These are phyloP conservation scores for Tetraneura akinire DNA, from an alignment of 1,140 invertebrate genomes.

Conservation along the genomic window DNA sequence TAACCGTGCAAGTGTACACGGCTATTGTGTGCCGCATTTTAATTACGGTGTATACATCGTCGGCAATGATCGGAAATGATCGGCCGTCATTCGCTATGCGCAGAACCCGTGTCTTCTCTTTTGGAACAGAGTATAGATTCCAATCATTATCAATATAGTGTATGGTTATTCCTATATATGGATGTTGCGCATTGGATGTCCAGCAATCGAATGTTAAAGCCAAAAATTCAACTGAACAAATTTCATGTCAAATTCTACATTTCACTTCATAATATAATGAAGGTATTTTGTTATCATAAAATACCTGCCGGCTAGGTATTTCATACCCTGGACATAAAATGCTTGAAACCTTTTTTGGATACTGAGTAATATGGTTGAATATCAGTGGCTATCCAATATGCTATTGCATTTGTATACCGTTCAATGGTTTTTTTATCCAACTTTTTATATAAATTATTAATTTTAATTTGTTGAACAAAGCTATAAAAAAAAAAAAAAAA, in stretches of 20 bases:
- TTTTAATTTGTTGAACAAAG: neutral
- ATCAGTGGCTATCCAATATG: conserved; percentile 1
- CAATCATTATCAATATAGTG: neutral
- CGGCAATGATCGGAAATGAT: too few relatives aligned
- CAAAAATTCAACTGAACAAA: neutral
- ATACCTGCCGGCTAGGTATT: neutral
- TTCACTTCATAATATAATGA: neutral
- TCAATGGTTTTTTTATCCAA: neutral
- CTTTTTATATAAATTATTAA: neutral
- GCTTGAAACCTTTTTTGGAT: neutral
- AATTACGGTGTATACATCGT: too few relatives aligned
- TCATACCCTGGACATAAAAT: neutral
- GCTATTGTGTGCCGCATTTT: too few relatives aligned
- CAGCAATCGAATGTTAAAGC: neutral
- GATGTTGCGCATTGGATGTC: neutral
- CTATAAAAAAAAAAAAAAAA: too few relatives aligned
- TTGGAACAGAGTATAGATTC: too few relatives aligned
- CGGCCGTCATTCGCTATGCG: too few relatives aligned
- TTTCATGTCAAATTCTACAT: neutral
- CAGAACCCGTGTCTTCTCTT: too few relatives aligned
- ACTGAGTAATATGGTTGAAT: conserved; percentile 15
- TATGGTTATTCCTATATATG: neutral
- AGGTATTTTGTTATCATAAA: neutral
- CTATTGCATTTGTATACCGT: neutral
- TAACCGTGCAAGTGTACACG: too few relatives aligned